Evolutionary conservation across 2,888 invertebrate genomes (phyloP), one percentile per base, ranked within the genome.

Genomic region (Stenichneumon culpator): DNA sequence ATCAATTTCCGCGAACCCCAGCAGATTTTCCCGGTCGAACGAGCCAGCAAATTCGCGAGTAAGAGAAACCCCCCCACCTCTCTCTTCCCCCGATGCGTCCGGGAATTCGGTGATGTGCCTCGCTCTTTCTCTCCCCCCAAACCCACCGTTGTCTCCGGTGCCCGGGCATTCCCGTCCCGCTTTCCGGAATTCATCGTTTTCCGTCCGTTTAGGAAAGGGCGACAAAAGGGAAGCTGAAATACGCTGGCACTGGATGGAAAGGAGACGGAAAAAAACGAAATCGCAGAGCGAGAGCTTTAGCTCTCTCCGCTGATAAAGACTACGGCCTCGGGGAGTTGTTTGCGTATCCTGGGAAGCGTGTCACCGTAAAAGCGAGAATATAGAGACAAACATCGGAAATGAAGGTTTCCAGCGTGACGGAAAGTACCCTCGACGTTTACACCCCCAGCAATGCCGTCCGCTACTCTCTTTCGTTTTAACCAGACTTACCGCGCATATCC

Each of bases 1-100:
- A 84, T 87, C 82, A 83, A 87, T 85, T 87, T 83, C 69, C 74
- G 73, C 77, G 57, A 80, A n/a, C 68, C 39, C 50, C 39, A 52
- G 60, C 67, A 67, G 77, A 80, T 73, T 77, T 77, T 77, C 57
- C 52, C 72, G 82, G 22, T 78, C 67, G 72, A 82, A 67, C 72
- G 73, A 78, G 68, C 75, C 68, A 44, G 70, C 60, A 70, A 83
- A 52, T 65, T 54, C 44, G 47, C 75, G 54, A 79, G 52, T 39
- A n/a, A 36, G 65, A 65, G 36, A 25, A 28, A 22, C 3, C n/a
- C 39, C 28, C 25, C 36, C 3, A n/a, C 52, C 39, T n/a, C 50
- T 1, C n/a, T 28, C n/a, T 39, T 28, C 25, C 25, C 3, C 19
- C 47, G 6, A 22, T 44, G 54, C 25, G 28, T 22, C 57, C 28